Evolutionary conservation across 2,888 invertebrate species (phyloP).

Genomic region (Plebejus argus): DNA sequence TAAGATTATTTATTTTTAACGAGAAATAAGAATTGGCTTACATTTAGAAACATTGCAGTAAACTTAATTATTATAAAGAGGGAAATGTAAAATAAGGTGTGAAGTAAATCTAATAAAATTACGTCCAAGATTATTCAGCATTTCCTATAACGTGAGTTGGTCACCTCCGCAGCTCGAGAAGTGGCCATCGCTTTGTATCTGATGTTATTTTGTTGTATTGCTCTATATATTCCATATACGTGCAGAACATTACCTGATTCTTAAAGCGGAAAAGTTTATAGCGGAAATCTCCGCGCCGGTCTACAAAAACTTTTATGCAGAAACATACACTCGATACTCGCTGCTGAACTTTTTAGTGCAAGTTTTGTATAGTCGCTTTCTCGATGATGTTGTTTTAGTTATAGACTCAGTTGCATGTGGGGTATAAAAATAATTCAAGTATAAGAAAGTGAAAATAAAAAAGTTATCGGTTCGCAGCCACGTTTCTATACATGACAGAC

Average conservation of each 20-base stretch:
- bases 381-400: conserved; percentile 26
- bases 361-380: conserved; percentile 2
- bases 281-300: background rate
- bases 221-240: conserved; percentile 17
- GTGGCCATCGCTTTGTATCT: conserved; percentile 28
- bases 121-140: conserved; percentile 32
- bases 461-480: conserved; percentile 50
- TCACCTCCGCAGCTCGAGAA: conserved; percentile 41
- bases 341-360: background rate
- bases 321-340: background rate
- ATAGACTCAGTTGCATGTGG: background rate
- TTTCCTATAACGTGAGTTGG: conserved; percentile 36
- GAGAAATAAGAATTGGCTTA: too few species aligned
- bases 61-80: background rate
- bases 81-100: conserved; percentile 33
- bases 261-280: conserved; percentile 24
- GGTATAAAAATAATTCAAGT: conserved; percentile 35
- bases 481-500: conserved; percentile 65
- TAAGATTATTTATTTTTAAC: background rate
- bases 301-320: conserved; percentile 17
- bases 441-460: conserved; percentile 46
- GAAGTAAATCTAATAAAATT: conserved; percentile 21
- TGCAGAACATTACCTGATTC: background rate
- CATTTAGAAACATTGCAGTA: background rate
- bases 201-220: conserved; percentile 30